phyloP scores from a whole-genome alignment of 1,140 invertebrate genomes.

The Doryteuthis pealeii region DNA sequence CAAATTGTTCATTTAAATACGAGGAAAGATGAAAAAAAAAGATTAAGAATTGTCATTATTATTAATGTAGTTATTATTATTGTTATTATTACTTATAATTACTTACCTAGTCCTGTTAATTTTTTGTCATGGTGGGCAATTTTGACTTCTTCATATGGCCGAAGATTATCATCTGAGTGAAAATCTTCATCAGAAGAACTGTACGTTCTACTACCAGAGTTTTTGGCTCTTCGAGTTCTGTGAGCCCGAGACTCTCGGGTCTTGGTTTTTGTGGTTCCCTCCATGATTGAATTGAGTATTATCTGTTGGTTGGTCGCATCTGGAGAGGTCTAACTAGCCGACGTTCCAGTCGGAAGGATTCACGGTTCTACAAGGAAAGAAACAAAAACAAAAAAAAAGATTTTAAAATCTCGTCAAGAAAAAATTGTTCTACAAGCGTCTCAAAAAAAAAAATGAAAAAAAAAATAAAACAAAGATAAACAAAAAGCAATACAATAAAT shows the following conservation, averaged over 20 bases:
- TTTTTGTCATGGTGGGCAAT: slow-evolving; percentile 54
- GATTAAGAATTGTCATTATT: too few relatives aligned
- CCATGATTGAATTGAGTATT: slow-evolving; percentile 20
- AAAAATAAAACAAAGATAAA: not conserved
- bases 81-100: too few relatives aligned
- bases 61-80: too few relatives aligned
- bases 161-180: slow-evolving; percentile 53
- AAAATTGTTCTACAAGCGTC: not conserved
- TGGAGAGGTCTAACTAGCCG: not conserved
- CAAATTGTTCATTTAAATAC: too few relatives aligned
- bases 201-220: slow-evolving; percentile 42
- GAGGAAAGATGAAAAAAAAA: too few relatives aligned
- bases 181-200: slow-evolving; percentile 52
- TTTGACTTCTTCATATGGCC: slow-evolving; percentile 55
- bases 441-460: not conserved
- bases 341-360: not conserved
- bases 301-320: slow-evolving; percentile 16
- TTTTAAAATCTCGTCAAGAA: not conserved
- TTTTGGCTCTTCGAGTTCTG: slow-evolving; percentile 31
- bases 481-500: too few relatives aligned
- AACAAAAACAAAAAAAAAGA: not conserved
- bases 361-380: not conserved
- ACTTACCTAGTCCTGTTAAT: slow-evolving; percentile 49
- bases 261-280: slow-evolving; percentile 19
- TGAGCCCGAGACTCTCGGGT: slow-evolving; percentile 22